A percentile compares a stretch with the other conserved stretches of the same genome.
phyloP scores from a whole-genome alignment of 2,888 invertebrate genomes.

The Tricholauxania praeusta region DNA sequence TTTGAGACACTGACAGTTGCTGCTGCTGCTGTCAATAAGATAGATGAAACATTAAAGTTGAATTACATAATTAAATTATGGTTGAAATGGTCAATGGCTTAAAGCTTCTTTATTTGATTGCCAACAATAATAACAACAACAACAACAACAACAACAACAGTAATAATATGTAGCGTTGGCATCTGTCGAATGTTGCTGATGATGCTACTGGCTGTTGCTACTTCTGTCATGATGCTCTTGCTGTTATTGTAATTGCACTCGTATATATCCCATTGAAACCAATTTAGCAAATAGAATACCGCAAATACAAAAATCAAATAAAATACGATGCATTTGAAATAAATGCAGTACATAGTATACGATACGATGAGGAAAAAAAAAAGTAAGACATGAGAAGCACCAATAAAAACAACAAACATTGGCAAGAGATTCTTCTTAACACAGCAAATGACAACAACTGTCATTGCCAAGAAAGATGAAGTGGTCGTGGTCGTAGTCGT shows the following conservation, averaged over 20 bases:
- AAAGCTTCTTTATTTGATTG: not conserved
- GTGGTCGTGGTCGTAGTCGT: no score
- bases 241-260: not conserved
- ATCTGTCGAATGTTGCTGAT: not conserved
- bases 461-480: not conserved
- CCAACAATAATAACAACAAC: not conserved
- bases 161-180: not conserved
- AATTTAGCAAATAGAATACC: conserved; percentile 24
- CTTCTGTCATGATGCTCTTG: not conserved
- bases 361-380: not conserved
- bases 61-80: conserved; percentile 19
- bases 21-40: not conserved
- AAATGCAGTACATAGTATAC: not conserved
- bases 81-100: not conserved
- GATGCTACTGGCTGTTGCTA: not conserved
- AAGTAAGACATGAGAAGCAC: not conserved
- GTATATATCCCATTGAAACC: conserved; percentile 5
- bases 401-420: not conserved
- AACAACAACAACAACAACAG: not conserved
- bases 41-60: not conserved
- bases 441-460: not conserved
- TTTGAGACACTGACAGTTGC: not conserved
- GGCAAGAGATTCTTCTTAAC: no score
- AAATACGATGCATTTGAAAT: not conserved
- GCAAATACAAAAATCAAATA: conserved; percentile 7